These are phyloP conservation scores for Ramphastos sulfuratus DNA, from an alignment of 2,113 vertebrate genomes.

Conservation along the genomic window DNA sequence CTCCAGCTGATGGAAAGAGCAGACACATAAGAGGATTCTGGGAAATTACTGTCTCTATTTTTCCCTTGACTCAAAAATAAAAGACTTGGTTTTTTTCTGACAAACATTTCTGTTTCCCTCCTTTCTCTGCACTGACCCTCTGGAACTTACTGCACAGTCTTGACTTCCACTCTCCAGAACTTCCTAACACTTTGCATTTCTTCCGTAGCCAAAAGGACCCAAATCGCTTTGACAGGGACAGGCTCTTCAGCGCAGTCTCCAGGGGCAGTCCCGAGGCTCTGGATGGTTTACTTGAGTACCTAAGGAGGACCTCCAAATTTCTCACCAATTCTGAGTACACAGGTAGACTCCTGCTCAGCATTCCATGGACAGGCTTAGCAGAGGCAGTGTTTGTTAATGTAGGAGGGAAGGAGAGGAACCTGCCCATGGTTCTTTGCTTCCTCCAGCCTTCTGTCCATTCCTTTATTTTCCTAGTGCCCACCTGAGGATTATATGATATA, in stretches of 20 bases:
- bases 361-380: not conserved
- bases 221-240: conserved; percentile 72
- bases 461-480: not conserved
- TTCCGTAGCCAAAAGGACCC: conserved; percentile 63
- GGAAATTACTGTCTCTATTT: conserved; percentile 51
- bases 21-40: conserved; percentile 38
- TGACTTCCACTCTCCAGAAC: not conserved
- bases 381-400: not conserved
- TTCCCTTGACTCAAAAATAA: conserved; percentile 53
- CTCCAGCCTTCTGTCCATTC: not conserved
- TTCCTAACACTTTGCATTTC: not conserved
- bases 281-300: conserved; percentile 81
- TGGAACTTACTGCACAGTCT: not conserved
- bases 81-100: not conserved
- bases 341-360: conserved; percentile 66
- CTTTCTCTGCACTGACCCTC: not conserved
- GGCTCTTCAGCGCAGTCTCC: conserved; percentile 83
- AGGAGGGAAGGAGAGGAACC: not conserved
- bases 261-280: conserved; percentile 75
- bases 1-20: conserved; percentile 56
- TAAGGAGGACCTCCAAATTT: conserved; percentile 79
- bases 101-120: not conserved
- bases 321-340: conserved; percentile 86
- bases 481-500: not conserved
- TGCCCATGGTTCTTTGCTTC: not conserved